Evolutionary conservation across 2,113 vertebrate species (phyloP).

Genomic region (Hirundichthys speculiger): DNA sequence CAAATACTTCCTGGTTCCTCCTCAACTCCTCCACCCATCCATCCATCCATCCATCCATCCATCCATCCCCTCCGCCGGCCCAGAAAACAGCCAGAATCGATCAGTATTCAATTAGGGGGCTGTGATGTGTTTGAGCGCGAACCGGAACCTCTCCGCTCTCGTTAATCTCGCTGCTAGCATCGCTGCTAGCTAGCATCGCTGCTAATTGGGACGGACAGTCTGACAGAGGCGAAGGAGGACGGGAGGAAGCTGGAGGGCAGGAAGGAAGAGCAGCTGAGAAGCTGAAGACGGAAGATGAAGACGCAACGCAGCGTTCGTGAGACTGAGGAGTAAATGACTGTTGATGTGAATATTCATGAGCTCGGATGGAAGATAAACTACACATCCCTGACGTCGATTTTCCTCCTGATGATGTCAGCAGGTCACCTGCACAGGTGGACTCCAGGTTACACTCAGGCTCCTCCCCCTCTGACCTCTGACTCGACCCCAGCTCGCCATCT

Average conservation of each 20-base stretch:
- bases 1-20: conserved; percentile 6
- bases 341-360: conserved; percentile 22
- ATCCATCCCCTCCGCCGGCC: neutral
- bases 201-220: conserved; percentile 41
- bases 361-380: neutral
- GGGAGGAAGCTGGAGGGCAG: conserved; percentile 12
- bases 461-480: no score
- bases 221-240: conserved; percentile 16
- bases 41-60: neutral
- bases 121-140: conserved; percentile 22
- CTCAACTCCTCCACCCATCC: neutral
- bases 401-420: no score
- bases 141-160: conserved; percentile 19
- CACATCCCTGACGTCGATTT: no score
- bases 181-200: conserved; percentile 34
- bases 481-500: no score
- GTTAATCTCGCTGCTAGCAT: conserved; percentile 47
- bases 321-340: conserved; percentile 15
- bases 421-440: no score
- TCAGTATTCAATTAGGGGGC: conserved; percentile 39
- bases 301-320: neutral
- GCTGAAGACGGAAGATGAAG: neutral
- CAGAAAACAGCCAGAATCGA: conserved; percentile 21
- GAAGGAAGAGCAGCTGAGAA: conserved; percentile 21
- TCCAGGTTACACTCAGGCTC: no score